phyloP scores from a whole-genome alignment of 2,113 vertebrate genomes.

The Acrocephalus kingi region DNA sequence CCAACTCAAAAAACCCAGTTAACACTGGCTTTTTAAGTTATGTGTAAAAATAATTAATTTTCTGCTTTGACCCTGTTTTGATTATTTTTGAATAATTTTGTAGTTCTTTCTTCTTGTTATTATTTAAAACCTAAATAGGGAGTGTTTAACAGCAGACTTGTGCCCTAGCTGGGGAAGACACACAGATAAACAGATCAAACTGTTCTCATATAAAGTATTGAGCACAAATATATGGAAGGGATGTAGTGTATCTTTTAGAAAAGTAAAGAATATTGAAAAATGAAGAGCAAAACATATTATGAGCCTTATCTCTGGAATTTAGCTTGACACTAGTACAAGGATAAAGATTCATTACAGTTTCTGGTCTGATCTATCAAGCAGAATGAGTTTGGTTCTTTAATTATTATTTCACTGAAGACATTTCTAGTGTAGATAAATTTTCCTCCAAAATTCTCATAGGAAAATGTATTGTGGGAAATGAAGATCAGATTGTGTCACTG shows the following conservation, averaged over 20 bases:
- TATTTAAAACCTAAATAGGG: not conserved
- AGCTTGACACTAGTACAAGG: not conserved
- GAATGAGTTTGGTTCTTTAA: not conserved
- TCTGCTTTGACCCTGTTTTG: not conserved
- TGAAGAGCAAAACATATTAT: not conserved
- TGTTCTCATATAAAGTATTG: not conserved
- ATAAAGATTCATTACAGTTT: not conserved
- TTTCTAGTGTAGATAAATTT: not conserved
- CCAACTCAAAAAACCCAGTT: not conserved
- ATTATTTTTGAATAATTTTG: not conserved
- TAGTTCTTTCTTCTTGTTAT: not conserved
- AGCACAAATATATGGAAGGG: not conserved
- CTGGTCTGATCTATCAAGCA: not conserved
- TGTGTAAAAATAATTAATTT: not conserved
- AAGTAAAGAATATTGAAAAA: not conserved
- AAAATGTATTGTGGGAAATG: not conserved
- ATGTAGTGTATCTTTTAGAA: not conserved
- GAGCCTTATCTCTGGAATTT: not conserved
- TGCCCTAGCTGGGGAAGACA: not conserved
- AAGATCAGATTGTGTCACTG: not conserved
- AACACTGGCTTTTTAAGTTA: not conserved
- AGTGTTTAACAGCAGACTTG: not conserved
- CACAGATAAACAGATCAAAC: not conserved
- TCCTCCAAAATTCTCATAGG: not conserved
- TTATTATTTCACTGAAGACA: not conserved